A percentile compares a stretch with the other conserved stretches of the same genome.
Conservation (phyloP, 2,888 invertebrate species). For the Lepetodrilus schrolli region DNA sequence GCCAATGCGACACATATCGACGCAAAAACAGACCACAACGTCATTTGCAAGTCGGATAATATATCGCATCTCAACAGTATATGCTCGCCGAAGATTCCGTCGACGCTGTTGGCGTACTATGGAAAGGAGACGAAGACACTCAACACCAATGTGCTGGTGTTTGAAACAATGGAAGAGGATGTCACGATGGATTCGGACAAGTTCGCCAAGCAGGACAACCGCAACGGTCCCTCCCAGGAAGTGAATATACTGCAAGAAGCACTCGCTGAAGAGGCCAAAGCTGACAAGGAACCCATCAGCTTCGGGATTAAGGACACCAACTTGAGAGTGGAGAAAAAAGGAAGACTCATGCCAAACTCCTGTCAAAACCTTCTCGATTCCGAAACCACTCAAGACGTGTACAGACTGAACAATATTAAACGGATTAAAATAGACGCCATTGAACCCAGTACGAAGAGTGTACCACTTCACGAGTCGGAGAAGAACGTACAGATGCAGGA, state of each 20-base stretch:
- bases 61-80: constrained; percentile 44
- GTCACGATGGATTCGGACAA: constrained; percentile 79
- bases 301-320: constrained; percentile 77
- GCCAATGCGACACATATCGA: neutral
- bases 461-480: constrained; percentile 40
- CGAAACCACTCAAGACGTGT: constrained; percentile 37
- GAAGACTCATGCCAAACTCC: constrained; percentile 44
- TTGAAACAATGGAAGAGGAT: constrained; percentile 75
- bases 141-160: constrained; percentile 78
- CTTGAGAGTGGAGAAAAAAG: constrained; percentile 68
- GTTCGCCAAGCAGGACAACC: constrained; percentile 77
- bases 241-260: constrained; percentile 72
- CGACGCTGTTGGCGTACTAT: constrained; percentile 77
- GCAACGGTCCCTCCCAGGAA: constrained; percentile 75
- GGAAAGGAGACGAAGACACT: constrained; percentile 80
- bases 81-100: constrained; percentile 40
- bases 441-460: constrained; percentile 27
- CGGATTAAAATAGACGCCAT: constrained; percentile 59
- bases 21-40: constrained; percentile 5
- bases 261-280: constrained; percentile 42
- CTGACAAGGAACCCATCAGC: neutral
- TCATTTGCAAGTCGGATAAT: neutral
- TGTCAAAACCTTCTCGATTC: constrained; percentile 34
- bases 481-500: constrained; percentile 70
- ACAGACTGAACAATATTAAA: constrained; percentile 53